Conservation (phyloP, 1,140 invertebrate species). For the Polypedilum vanderplanki region DNA sequence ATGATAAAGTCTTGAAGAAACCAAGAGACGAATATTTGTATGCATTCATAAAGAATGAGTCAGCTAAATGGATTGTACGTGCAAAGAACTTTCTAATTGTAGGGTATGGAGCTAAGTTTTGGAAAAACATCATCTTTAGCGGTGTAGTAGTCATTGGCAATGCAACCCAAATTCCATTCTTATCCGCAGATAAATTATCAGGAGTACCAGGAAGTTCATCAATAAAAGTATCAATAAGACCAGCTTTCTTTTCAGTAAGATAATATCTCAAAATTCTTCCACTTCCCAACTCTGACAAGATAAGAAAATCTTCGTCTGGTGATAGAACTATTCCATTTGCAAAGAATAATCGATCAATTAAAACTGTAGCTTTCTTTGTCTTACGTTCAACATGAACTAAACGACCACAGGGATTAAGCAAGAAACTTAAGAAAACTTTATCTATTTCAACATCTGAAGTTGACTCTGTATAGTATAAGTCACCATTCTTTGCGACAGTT, state of each 20-base stretch:
- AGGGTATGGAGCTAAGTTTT: slow-evolving; percentile 50
- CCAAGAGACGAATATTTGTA: slow-evolving; percentile 46
- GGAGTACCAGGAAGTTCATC: slow-evolving; percentile 70
- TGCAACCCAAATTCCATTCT: slow-evolving; percentile 60
- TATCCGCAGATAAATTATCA: slow-evolving; percentile 65
- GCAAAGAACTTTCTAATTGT: slow-evolving; percentile 53
- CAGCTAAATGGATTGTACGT: slow-evolving; percentile 46
- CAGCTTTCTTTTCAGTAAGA: slow-evolving; percentile 65
- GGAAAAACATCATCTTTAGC: slow-evolving; percentile 45
- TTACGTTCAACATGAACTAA: not conserved
- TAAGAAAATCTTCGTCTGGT: slow-evolving; percentile 62
- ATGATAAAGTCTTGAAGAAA: slow-evolving; percentile 49
- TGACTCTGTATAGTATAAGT: slow-evolving; percentile 73
- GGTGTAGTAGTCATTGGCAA: slow-evolving; percentile 49
- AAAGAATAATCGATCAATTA: slow-evolving; percentile 65
- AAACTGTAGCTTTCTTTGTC: slow-evolving; percentile 44
- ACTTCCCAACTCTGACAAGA: slow-evolving; percentile 58
- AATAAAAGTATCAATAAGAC: slow-evolving; percentile 61
- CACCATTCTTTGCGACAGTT: slow-evolving; percentile 61
- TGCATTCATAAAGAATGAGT: slow-evolving; percentile 51
- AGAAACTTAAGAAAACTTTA: slow-evolving; percentile 52
- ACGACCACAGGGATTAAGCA: slow-evolving; percentile 59
- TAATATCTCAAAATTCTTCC: slow-evolving; percentile 59
- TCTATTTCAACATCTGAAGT: slow-evolving; percentile 54
- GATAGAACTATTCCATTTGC: slow-evolving; percentile 75